Evolutionary conservation across 2,797 vertebrate genomes (phyloP).

Genomic region (Vespertilio murinus): DNA sequence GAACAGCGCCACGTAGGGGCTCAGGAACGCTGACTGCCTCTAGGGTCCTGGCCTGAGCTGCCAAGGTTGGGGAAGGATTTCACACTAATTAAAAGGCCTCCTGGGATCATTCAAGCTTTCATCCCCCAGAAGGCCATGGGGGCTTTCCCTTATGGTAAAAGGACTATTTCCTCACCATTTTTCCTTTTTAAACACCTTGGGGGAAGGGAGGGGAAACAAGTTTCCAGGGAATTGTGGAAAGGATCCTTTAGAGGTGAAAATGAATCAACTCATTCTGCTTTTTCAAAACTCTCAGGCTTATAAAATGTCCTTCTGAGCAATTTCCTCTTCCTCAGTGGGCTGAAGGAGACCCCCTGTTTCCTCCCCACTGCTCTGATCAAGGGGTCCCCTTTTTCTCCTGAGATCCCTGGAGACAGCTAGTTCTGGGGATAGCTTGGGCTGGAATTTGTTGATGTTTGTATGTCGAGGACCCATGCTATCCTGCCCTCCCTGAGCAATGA

Average conservation of each 20-base stretch:
- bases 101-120: constrained; percentile 12
- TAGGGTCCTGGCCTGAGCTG: neutral
- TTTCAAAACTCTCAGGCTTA: constrained; percentile 33
- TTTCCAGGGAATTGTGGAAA: constrained; percentile 39
- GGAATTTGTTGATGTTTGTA: constrained; percentile 13
- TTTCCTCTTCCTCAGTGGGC: constrained; percentile 26
- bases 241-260: constrained; percentile 17
- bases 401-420: constrained; percentile 14
- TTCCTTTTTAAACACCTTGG: constrained; percentile 34
- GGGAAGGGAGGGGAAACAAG: neutral
- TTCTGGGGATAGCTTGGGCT: neutral
- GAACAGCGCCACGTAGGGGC: neutral
- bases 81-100: constrained; percentile 33
- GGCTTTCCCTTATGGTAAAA: constrained; percentile 12
- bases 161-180: constrained; percentile 1
- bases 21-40: neutral
- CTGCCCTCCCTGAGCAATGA: constrained; percentile 22
- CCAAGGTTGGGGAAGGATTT: neutral
- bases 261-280: constrained; percentile 47
- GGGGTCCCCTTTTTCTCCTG: neutral
- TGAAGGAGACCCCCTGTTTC: neutral
- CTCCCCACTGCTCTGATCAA: constrained; percentile 17
- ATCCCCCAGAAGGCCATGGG: neutral
- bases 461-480: neutral
- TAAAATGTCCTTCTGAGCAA: constrained; percentile 31